phyloP scores from a whole-genome alignment of 2,113 vertebrate species.

The Aphyosemion australe region DNA sequence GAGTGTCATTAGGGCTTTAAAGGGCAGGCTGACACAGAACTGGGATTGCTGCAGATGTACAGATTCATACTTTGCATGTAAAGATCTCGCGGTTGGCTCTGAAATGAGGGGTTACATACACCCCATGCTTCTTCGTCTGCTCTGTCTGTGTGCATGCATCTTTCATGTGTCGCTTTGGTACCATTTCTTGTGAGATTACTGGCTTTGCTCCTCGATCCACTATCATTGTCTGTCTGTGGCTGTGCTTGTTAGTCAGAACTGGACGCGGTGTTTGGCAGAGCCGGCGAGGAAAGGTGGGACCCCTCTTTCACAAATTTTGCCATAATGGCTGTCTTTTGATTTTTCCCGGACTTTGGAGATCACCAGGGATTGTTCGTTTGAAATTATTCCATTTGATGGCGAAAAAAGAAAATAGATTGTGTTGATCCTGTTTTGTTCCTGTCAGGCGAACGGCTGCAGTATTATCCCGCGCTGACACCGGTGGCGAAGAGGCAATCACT shows the following conservation, averaged over 20 bases:
- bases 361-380: slow-evolving; percentile 71
- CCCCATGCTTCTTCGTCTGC: slow-evolving; percentile 34
- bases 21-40: slow-evolving; percentile 64
- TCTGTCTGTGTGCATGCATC: slow-evolving; percentile 56
- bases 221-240: slow-evolving; percentile 64
- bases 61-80: slow-evolving; percentile 62
- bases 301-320: slow-evolving; percentile 65
- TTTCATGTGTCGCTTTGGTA: slow-evolving; percentile 55
- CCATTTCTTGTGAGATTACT: slow-evolving; percentile 70
- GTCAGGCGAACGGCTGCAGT: slow-evolving; percentile 64
- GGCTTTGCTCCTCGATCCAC: slow-evolving; percentile 64
- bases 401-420: slow-evolving; percentile 84
- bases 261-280: slow-evolving; percentile 55
- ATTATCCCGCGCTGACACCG: slow-evolving; percentile 81
- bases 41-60: slow-evolving; percentile 51
- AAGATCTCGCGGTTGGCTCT: slow-evolving; percentile 42
- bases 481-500: slow-evolving; percentile 83
- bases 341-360: slow-evolving; percentile 62
- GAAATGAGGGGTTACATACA: slow-evolving; percentile 15
- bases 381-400: slow-evolving; percentile 83
- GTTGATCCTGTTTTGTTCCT: slow-evolving; percentile 79
- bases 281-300: slow-evolving; percentile 58
- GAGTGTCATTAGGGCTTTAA: slow-evolving; percentile 72
- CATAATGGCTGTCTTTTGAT: slow-evolving; percentile 73
- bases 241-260: slow-evolving; percentile 57